Conservation (phyloP, 2,113 vertebrate species). For the Salvelinus namaycush region DNA sequence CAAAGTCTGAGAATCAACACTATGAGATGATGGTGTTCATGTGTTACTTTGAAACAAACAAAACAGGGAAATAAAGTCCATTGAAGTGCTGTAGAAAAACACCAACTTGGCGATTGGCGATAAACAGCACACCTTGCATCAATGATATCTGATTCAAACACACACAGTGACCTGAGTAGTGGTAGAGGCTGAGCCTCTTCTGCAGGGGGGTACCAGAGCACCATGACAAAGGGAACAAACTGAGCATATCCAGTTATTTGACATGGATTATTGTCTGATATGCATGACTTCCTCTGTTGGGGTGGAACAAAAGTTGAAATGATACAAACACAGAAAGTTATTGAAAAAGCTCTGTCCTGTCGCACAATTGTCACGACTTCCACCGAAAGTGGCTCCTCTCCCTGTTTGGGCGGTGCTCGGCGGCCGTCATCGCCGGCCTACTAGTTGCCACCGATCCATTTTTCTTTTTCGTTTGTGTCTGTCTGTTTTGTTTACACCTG, state of each 20-base stretch:
- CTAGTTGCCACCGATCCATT: too few species aligned
- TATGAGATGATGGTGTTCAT: too few species aligned
- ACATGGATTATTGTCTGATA: conserved; percentile 1
- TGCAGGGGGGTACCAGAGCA: background rate
- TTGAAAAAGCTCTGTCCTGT: background rate
- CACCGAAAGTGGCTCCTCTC: too few species aligned
- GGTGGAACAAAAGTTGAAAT: background rate
- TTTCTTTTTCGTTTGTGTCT: too few species aligned
- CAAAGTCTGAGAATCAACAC: too few species aligned
- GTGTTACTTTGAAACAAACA: too few species aligned
- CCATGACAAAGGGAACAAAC: background rate
- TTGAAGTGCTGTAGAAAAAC: too few species aligned
- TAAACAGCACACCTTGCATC: background rate
- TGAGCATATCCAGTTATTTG: conserved; percentile 6
- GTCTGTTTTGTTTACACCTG: too few species aligned
- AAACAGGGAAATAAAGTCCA: too few species aligned
- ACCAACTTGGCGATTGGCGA: background rate
- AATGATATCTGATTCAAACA: background rate
- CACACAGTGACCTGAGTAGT: background rate
- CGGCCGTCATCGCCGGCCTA: too few species aligned
- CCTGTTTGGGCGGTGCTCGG: too few species aligned
- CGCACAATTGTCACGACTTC: too few species aligned
- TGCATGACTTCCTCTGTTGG: background rate
- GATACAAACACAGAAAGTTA: conserved; percentile 9
- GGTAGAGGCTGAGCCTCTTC: background rate